Evolutionary conservation across 2,113 vertebrate species (phyloP).

Genomic region (Zosterops pallidus): DNA sequence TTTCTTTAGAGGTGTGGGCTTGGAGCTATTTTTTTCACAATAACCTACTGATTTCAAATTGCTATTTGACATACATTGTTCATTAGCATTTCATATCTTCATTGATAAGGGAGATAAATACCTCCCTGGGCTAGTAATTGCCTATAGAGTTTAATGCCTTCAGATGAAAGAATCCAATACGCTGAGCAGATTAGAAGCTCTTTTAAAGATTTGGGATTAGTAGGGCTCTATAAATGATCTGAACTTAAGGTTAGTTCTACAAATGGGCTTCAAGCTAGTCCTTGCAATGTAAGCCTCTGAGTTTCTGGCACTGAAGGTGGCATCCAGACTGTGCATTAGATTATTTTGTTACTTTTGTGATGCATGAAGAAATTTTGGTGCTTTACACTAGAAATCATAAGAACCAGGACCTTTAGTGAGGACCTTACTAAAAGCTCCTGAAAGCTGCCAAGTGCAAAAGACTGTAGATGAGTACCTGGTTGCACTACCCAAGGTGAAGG

Average conservation of each 20-base stretch:
- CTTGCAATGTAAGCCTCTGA: not conserved
- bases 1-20: not conserved
- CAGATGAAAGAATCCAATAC: conserved; percentile 38
- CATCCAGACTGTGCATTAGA: not conserved
- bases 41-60: conserved; percentile 24
- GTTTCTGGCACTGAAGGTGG: not conserved
- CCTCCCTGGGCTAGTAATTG: conserved; percentile 10
- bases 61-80: conserved; percentile 18
- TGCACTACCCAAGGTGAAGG: not conserved
- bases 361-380: not conserved
- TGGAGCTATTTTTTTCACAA: not conserved
- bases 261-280: not conserved
- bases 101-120: conserved; percentile 39
- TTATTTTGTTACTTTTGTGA: not conserved
- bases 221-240: not conserved
- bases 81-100: conserved; percentile 49
- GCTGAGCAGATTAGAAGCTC: conserved; percentile 12
- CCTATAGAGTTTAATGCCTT: conserved; percentile 17
- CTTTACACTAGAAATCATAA: not conserved
- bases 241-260: conserved; percentile 2
- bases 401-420: not conserved
- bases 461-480: not conserved
- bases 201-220: conserved; percentile 40
- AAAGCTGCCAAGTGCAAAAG: not conserved
- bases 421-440: not conserved